phyloP scores from a whole-genome alignment of 2,113 vertebrate species.

The Centropus unirufus region DNA sequence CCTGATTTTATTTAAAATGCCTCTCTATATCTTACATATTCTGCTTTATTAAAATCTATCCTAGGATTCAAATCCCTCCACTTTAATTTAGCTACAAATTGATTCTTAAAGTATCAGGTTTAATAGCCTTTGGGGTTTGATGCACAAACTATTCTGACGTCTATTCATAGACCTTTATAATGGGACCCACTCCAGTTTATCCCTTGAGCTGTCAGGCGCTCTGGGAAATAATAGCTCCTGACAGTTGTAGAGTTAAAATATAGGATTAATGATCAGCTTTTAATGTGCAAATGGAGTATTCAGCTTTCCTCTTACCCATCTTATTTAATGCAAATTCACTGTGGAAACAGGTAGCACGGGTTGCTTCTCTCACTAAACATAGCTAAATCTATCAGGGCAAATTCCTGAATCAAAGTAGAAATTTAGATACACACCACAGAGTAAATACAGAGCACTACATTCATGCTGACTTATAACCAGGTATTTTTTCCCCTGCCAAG shows the following conservation, averaged over 20 bases:
- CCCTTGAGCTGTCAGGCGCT: slow-evolving; percentile 55
- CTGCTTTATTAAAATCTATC: slow-evolving; percentile 49
- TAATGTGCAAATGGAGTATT: slow-evolving; percentile 69
- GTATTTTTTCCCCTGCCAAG: not conserved
- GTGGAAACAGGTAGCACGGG: slow-evolving; percentile 41
- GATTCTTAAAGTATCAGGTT: slow-evolving; percentile 50
- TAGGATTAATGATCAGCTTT: slow-evolving; percentile 75
- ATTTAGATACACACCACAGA: not conserved
- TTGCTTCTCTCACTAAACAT: slow-evolving; percentile 3
- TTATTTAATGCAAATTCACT: slow-evolving; percentile 62
- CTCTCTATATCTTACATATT: not conserved
- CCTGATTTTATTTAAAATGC: slow-evolving; percentile 26
- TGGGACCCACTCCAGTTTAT: slow-evolving; percentile 62
- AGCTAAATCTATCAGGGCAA: slow-evolving; percentile 2
- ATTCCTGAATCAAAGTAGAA: slow-evolving; percentile 16
- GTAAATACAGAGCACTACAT: not conserved
- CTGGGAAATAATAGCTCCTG: slow-evolving; percentile 68
- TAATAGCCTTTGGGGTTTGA: slow-evolving; percentile 62
- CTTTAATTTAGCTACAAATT: slow-evolving; percentile 54
- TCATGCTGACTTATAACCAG: not conserved
- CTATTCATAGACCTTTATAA: slow-evolving; percentile 63
- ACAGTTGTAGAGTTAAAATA: slow-evolving; percentile 71
- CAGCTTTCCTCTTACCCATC: slow-evolving; percentile 26
- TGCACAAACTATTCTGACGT: slow-evolving; percentile 24
- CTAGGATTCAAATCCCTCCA: not conserved